These are phyloP conservation scores for Marcusenius ussheri DNA, from an alignment of 2,113 vertebrate genomes.

Conservation along the genomic window DNA sequence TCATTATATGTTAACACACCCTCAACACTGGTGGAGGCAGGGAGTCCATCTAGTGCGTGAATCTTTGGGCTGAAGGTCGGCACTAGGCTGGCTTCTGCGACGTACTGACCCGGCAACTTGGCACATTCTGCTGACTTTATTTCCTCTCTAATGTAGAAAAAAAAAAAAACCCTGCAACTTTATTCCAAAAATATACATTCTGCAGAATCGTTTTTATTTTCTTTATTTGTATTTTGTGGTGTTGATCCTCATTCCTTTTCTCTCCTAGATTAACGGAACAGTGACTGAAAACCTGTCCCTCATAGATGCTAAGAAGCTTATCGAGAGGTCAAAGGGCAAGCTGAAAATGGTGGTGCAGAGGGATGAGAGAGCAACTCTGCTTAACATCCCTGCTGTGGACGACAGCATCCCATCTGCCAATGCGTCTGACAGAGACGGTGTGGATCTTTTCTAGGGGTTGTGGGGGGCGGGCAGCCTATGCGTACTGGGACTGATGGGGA, in stretches of 20 bases:
- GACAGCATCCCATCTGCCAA: conserved; percentile 96
- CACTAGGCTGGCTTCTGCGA: not conserved
- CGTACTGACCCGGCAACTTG: not conserved
- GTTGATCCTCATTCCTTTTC: not conserved
- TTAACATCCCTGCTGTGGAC: conserved; percentile 93
- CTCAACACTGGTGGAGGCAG: not conserved
- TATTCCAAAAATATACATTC: not conserved
- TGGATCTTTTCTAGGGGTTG: conserved; percentile 58
- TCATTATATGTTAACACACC: not conserved
- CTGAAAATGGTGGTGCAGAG: conserved; percentile 98
- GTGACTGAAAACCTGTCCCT: conserved; percentile 98
- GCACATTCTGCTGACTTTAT: not conserved
- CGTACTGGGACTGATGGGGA: not conserved
- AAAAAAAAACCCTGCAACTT: not conserved
- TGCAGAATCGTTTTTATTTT: not conserved
- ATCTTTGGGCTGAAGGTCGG: not conserved
- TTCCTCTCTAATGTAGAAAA: not conserved
- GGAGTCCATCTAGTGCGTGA: not conserved
- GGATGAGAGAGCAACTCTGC: conserved; percentile 86
- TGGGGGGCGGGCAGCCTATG: not conserved
- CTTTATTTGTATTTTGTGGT: not conserved
- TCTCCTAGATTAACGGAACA: conserved; percentile 90
- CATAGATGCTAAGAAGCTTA: conserved; percentile 96
- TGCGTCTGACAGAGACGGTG: conserved; percentile 94
- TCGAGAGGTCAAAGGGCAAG: conserved; percentile 98